phyloP scores from a whole-genome alignment of 2,797 vertebrate genomes.

The Pogonophryne albipinna region DNA sequence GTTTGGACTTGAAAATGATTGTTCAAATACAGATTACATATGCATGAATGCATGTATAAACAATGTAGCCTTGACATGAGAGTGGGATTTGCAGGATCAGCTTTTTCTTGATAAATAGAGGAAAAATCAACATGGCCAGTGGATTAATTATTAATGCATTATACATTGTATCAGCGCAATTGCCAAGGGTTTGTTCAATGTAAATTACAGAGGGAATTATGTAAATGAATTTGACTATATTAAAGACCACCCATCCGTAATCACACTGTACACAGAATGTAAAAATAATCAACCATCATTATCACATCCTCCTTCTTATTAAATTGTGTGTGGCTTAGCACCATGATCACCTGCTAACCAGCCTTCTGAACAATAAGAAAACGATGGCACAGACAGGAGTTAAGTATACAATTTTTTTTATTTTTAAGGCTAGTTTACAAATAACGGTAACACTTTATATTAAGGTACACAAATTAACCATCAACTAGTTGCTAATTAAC shows the following conservation, averaged over 20 bases:
- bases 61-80: background rate
- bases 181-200: background rate
- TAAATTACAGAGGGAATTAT: background rate
- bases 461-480: no score
- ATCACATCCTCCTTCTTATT: background rate
- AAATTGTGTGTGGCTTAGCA: no score
- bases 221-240: background rate
- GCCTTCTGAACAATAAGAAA: no score
- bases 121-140: background rate
- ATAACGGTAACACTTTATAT: no score
- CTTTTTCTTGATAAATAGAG: slow-evolving; percentile 1
- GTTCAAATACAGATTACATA: background rate
- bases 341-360: no score
- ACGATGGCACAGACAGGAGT: no score
- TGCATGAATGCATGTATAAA: slow-evolving; percentile 14
- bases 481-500: no score
- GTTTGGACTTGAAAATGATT: slow-evolving; percentile 4
- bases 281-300: background rate
- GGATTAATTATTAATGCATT: background rate
- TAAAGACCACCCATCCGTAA: background rate
- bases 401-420: no score
- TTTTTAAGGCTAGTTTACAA: no score
- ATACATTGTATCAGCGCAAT: background rate
- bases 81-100: slow-evolving; percentile 1
- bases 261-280: background rate